Base-by-base conservation (phyloP, 2,797 vertebrate species). In the Trachops cirrhosus region DNA sequence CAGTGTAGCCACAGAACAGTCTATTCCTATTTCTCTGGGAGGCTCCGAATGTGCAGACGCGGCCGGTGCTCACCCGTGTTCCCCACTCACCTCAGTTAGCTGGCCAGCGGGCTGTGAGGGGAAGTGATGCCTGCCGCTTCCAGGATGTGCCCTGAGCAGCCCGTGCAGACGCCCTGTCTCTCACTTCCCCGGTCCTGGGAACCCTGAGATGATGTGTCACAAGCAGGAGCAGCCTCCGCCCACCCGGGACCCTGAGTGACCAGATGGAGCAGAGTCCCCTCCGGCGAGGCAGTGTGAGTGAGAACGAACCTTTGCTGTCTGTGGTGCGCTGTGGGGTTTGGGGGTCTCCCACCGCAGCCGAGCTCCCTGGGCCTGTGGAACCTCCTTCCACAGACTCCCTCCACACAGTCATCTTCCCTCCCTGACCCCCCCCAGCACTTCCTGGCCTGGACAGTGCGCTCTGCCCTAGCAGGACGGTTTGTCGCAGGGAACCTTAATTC, bases 31-130 rank as follows among this genome's bases (percentile, higher is more conserved):
- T 52, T 52, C 70, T 92, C 46, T 7, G 41, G 6, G 4, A 75
- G 26, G 39, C 2, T 3, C 52, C 0, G 6, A 0, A 6, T 6
- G 32, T 34, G 5, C 8, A 10, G 74, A 44, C 4, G 1, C 0
- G 6, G 26, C 54, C 21, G 62, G 26, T 5, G 24, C 24, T 90
- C 18, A 5, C 26, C 24, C 54, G 16, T 3, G 1, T 18, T 44
- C 67, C 39, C 54, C 18, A 1, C n/a, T 12, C 26, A 11, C 39
- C 46, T 7, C 39, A 6, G 1, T 7, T 26, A 29, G 67, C 83
- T 86, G 84, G 67, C 34, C 41, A 9, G 21, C 6, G 48, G 67
- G 18, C 34, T 86, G 21, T 2, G 50, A 59, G 32, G 14, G 44
- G 21, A 19, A 9, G 26, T 10, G 29, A 64, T 18, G 19, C 32